A percentile compares a stretch with the other conserved stretches of the same genome.
Conservation (phyloP, 1,140 invertebrate species). For the Temnothorax nylanderi region DNA sequence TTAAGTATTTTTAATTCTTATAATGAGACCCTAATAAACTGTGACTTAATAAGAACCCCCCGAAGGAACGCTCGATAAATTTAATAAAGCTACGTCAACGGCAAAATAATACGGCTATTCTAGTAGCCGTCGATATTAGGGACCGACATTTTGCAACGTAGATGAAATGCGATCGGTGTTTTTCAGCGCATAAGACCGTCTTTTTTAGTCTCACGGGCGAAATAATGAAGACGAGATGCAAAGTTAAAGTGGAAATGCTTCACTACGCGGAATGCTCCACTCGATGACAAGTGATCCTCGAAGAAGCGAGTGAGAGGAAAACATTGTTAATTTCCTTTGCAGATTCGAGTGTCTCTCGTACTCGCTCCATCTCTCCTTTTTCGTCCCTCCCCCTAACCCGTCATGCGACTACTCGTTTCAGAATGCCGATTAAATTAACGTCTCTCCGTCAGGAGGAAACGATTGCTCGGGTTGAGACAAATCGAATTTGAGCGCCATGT, state of each 20-base stretch:
- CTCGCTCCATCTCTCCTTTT: constrained; percentile 39
- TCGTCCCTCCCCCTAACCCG: constrained; percentile 19
- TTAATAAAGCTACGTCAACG: constrained; percentile 36
- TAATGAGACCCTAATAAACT: constrained; percentile 30
- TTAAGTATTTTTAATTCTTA: constrained; percentile 38
- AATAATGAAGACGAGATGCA: constrained; percentile 64
- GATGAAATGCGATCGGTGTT: background rate
- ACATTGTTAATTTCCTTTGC: constrained; percentile 80
- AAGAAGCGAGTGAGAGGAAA: constrained; percentile 75
- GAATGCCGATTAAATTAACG: constrained; percentile 76
- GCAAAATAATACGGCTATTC: constrained; percentile 32
- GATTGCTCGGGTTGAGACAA: constrained; percentile 68
- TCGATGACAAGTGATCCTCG: constrained; percentile 75
- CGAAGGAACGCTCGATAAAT: constrained; percentile 33
- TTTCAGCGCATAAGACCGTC: background rate
- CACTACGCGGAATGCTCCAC: constrained; percentile 65
- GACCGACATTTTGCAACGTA: constrained; percentile 34
- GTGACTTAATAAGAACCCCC: constrained; percentile 31
- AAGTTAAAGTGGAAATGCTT: constrained; percentile 74
- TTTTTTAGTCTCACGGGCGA: background rate
- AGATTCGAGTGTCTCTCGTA: constrained; percentile 73
- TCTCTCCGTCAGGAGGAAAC: constrained; percentile 65
- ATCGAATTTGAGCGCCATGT: constrained; percentile 70
- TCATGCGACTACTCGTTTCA: constrained; percentile 68
- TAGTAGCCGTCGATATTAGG: constrained; percentile 33